Conservation (phyloP, 2,113 vertebrate genomes). For the Neogobius melanostomus region DNA sequence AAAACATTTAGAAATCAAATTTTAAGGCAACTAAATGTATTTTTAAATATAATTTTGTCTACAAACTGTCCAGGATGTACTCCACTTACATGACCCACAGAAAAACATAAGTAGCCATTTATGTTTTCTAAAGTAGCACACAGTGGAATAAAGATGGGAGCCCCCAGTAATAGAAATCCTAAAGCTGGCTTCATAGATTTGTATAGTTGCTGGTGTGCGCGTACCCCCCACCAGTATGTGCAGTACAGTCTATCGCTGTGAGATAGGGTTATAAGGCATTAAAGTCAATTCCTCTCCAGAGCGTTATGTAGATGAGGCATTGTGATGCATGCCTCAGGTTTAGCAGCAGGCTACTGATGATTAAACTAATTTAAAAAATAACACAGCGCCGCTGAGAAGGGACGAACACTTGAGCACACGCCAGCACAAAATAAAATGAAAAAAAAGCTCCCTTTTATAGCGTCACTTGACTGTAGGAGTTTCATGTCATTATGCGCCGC, state of each 20-base stretch:
- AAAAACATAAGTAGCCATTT: too few relatives aligned
- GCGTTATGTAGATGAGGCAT: conserved; percentile 49
- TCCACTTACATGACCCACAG: too few relatives aligned
- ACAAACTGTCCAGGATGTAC: too few relatives aligned
- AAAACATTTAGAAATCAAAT: too few relatives aligned
- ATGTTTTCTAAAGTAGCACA: too few relatives aligned
- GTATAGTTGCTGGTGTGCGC: not conserved
- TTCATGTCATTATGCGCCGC: conserved; percentile 24
- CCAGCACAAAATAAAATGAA: conserved; percentile 33
- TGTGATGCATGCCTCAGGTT: conserved; percentile 47
- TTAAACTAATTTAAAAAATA: conserved; percentile 59
- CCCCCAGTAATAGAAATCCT: not conserved
- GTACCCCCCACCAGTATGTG: conserved; percentile 14
- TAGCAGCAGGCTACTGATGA: conserved; percentile 35
- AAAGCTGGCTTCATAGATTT: not conserved
- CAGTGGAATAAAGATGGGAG: too few relatives aligned
- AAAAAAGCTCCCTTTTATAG: conserved; percentile 15
- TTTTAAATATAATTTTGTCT: too few relatives aligned
- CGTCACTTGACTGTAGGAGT: conserved; percentile 18
- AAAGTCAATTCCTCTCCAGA: conserved; percentile 48
- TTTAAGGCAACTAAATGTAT: too few relatives aligned
- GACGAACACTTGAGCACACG: conserved; percentile 19
- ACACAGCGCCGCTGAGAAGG: conserved; percentile 9
- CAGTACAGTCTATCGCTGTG: conserved; percentile 21
- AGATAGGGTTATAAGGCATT: conserved; percentile 17